Base-by-base conservation (phyloP, 2,888 invertebrate genomes). In the Nymphalis urticae region DNA sequence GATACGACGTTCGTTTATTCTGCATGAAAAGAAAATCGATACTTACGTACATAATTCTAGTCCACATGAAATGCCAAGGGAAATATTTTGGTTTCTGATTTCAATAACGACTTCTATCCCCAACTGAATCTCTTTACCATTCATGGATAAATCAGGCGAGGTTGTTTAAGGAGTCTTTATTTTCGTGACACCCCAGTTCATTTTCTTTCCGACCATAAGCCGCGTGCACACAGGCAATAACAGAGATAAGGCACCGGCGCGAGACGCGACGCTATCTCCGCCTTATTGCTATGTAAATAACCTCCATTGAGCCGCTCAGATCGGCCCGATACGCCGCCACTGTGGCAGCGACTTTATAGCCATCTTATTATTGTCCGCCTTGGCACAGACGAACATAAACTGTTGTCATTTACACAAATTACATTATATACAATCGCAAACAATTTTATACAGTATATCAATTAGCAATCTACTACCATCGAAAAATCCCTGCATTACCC, bases 201-300 rank as follows among this genome's bases (percentile, higher is more conserved):
- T 89, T 89, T 85, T 85, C 85, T 79, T 80, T 80, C 85, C 84
- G 78, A 85, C 86, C 86, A 86, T 89, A 89, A 89, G 89, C 86
- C 86, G 85, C 82, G 86, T 85, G 86, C 86, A 89, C 87, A 89
- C 87, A 83, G 84, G 82, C 88, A 88, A 89, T 90, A 89, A 87
- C 82, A 78, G 75, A 88, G 90, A 90, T 89, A 78, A 78, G 81
- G 79, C 79, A 68, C 70, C 68, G 77, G 60, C 63, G 64, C 59
- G 82, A 82, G 82, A 79, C 84, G 83, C 78, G 80, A 83, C 84
- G 82, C 85, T 87, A 88, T 89, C 86, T 80, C 79, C 79, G 78
- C 79, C 89, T 89, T 90, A 90, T 90, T 90, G 90, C 87, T 90
- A 90, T 89, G 90, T 90, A 90, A 90, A 90, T 90, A 90, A 87